Evolutionary conservation across 2,888 invertebrate species (phyloP).

Genomic region (Nomada lathburiana): DNA sequence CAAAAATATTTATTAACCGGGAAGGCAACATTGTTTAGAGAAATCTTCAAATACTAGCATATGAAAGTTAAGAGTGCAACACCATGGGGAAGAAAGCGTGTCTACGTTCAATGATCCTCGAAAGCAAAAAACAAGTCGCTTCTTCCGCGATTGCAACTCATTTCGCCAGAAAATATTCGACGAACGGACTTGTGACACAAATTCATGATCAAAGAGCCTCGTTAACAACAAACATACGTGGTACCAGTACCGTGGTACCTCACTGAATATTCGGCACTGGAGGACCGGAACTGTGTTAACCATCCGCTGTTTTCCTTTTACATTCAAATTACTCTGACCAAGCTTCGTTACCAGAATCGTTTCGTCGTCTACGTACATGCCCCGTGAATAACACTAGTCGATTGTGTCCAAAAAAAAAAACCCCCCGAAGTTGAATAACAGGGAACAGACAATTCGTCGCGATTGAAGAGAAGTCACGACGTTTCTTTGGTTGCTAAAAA

Average conservation of each 20-base stretch:
- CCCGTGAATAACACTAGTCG: constrained; percentile 6
- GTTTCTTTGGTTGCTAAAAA: background rate
- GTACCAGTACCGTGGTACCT: too few species aligned
- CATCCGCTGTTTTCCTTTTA: constrained; percentile 52
- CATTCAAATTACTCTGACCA: constrained; percentile 52
- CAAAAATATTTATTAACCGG: background rate
- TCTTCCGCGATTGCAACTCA: background rate
- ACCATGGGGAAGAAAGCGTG: constrained; percentile 10
- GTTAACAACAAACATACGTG: constrained; percentile 43
- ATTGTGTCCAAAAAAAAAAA: background rate
- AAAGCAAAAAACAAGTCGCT: background rate
- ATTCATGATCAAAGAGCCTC: constrained; percentile 54
- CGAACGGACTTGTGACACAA: constrained; percentile 32
- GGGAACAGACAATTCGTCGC: background rate
- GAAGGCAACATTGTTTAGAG: background rate
- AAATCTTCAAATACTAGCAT: background rate
- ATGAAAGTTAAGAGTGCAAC: background rate
- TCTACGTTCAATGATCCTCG: constrained; percentile 23
- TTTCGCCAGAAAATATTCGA: constrained; percentile 21
- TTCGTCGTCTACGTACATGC: constrained; percentile 6
- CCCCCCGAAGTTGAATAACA: background rate
- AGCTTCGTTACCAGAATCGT: constrained; percentile 43
- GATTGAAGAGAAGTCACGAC: background rate
- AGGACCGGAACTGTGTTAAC: constrained; percentile 41
- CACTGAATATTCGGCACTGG: constrained; percentile 60